Conservation (phyloP, 2,797 vertebrate genomes). For the Xiphorhynchus erythropygius region DNA sequence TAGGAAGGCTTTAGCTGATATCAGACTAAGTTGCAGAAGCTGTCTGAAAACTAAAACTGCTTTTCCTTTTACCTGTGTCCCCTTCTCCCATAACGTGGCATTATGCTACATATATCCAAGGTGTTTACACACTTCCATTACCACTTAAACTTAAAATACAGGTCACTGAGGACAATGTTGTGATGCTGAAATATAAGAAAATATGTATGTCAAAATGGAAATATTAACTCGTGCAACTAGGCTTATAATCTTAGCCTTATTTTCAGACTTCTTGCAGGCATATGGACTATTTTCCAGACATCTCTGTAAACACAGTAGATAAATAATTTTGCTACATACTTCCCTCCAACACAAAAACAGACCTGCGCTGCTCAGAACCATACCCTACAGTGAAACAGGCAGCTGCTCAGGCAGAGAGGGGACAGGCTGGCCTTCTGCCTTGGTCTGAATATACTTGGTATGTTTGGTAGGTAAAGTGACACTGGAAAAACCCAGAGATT, state of each 20-base stretch:
- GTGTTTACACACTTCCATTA: neutral
- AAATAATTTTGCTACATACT: neutral
- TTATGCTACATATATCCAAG: neutral
- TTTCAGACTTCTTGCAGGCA: neutral
- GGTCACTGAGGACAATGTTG: neutral
- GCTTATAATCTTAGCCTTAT: neutral
- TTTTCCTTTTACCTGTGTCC: neutral
- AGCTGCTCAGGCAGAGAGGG: neutral
- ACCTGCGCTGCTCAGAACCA: neutral
- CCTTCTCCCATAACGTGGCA: neutral
- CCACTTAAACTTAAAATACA: neutral
- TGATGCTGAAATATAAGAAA: neutral
- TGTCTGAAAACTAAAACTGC: neutral
- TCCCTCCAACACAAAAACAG: neutral
- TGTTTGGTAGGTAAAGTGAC: neutral
- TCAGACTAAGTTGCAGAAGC: neutral
- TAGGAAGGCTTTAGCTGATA: neutral
- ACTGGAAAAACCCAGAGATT: neutral
- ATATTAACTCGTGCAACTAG: neutral
- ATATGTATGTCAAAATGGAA: neutral
- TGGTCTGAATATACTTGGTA: neutral
- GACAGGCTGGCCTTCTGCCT: neutral
- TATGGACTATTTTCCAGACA: neutral
- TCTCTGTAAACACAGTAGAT: neutral
- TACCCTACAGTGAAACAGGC: neutral